Evolutionary conservation across 2,888 invertebrate genomes (phyloP), one percentile per base, ranked within the genome.

Genomic region (Furcula furcula): DNA sequence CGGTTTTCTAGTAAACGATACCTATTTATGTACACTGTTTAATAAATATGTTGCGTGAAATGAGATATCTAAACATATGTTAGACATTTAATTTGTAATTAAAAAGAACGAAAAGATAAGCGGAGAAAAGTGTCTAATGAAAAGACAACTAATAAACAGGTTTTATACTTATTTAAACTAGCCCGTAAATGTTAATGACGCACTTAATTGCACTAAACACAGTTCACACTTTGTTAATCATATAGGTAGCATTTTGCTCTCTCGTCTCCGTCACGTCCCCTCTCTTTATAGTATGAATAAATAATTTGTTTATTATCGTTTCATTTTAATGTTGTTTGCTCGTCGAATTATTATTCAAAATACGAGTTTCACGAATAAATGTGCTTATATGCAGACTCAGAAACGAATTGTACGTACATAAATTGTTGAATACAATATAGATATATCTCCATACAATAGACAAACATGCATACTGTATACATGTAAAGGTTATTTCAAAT

Each of bases 261-360:
- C 62, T 49, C 62, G n/a, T 62, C 56, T 61, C 43, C 47, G 49
- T 46, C 48, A 36, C 48, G 50, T 46, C 45, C 52, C 53, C 60
- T 55, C 53, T 50, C 53, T 46, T 70, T 64, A 65, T 57, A 62
- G 60, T 66, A 65, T 70, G 73, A 74, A 76, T 75, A 73, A n/a
- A 72, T 72, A 72, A 77, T 74, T 75, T 74, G 73, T 76, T 75
- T 74, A 71, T 74, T 72, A 69, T 72, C 65, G 67, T 70, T 64
- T 68, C 65, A 62, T 72, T 68, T 60, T 64, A n/a, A 63, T 52
- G 60, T 52, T 64, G 52, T 59, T 64, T 62, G 57, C 58, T 59
- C 49, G 44, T 55, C 55, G 56, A 60, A 63, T n/a, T n/a, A n/a
- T n/a, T n/a, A n/a, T 54, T 52, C 44, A 43, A 52, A 52, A 63